These are phyloP conservation scores for Dryomyza anilis DNA, from an alignment of 2,888 invertebrate genomes.

Conservation along the genomic window DNA sequence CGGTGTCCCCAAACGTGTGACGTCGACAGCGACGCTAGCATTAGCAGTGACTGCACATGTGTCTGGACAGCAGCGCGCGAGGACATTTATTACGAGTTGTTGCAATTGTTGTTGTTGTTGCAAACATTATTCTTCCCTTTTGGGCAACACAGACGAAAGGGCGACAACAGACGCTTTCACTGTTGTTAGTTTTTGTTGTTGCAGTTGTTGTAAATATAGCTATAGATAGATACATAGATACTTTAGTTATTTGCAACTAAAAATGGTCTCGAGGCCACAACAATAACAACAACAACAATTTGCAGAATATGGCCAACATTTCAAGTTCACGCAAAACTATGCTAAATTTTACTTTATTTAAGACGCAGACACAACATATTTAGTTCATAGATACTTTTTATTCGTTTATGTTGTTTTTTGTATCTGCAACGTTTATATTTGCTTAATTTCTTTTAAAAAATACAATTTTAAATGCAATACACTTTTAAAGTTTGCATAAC, in stretches of 20 bases:
- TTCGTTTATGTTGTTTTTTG: too few relatives aligned
- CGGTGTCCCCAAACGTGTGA: not conserved
- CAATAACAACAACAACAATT: not conserved
- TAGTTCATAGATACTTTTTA: too few relatives aligned
- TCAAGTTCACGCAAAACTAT: conserved; percentile 15
- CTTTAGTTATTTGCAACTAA: too few relatives aligned
- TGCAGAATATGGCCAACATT: not conserved
- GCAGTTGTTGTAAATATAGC: not conserved
- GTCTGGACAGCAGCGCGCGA: conserved; percentile 11
- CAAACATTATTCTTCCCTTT: conserved; percentile 19
- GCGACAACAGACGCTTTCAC: conserved; percentile 20
- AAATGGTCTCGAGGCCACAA: not conserved
- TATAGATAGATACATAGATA: not conserved
- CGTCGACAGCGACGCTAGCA: not conserved
- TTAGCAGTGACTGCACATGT: not conserved
- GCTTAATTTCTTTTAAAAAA: too few relatives aligned
- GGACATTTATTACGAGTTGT: conserved; percentile 1
- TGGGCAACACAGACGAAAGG: not conserved
- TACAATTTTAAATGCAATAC: too few relatives aligned
- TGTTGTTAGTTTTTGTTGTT: conserved; percentile 2
- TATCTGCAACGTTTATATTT: too few relatives aligned
- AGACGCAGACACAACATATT: too few relatives aligned
- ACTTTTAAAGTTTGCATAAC: too few relatives aligned
- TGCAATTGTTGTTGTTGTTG: conserved; percentile 8
- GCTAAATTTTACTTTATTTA: not conserved